Evolutionary conservation across 1,140 invertebrate genomes (phyloP).

Genomic region (Babylonia areolata): DNA sequence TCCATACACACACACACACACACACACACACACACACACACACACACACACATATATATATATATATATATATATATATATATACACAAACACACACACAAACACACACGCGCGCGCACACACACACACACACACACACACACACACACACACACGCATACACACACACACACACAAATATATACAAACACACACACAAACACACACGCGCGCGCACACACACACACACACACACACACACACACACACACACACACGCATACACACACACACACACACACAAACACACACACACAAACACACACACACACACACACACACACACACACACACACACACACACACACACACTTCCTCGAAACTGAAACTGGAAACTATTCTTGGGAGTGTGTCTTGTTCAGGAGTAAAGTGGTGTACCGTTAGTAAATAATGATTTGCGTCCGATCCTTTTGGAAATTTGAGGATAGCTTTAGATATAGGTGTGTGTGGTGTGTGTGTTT

Average conservation of each 20-base stretch:
- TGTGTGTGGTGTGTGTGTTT: too few relatives aligned
- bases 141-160: neutral
- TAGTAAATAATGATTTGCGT: too few relatives aligned
- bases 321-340: neutral
- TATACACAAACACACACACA: neutral
- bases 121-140: constrained; percentile 2
- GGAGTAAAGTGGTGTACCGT: too few relatives aligned
- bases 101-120: neutral
- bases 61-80: neutral
- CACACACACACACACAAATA: neutral
- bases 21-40: too few relatives aligned
- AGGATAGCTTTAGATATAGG: too few relatives aligned
- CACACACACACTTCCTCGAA: too few relatives aligned
- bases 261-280: neutral
- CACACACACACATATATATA: neutral
- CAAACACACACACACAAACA: neutral
- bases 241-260: neutral
- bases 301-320: constrained; percentile 1
- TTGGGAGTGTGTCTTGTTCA: too few relatives aligned
- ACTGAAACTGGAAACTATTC: too few relatives aligned
- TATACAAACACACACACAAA: neutral
- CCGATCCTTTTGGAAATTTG: too few relatives aligned
- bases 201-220: neutral
- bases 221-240: neutral
- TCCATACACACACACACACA: too few relatives aligned